These are phyloP conservation scores for Melanchra persicariae DNA, from an alignment of 2,888 invertebrate genomes.

Conservation along the genomic window DNA sequence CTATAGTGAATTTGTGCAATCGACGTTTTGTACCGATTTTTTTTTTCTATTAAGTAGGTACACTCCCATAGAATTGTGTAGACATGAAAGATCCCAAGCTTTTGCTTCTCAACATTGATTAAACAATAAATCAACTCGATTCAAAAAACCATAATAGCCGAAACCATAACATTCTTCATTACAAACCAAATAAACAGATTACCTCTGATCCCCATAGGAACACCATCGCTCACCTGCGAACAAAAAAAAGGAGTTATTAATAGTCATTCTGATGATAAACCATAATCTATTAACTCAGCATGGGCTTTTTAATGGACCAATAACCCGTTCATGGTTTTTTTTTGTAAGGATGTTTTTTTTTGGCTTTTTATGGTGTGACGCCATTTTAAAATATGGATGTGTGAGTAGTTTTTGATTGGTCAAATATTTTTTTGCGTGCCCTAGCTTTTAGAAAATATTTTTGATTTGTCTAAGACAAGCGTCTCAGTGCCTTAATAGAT, in stretches of 20 bases:
- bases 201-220: slow-evolving; percentile 58
- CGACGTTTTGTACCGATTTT: no score
- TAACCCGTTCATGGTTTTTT: slow-evolving; percentile 42
- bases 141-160: slow-evolving; percentile 9
- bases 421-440: background rate
- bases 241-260: slow-evolving; percentile 70
- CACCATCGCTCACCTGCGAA: slow-evolving; percentile 74
- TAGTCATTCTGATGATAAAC: slow-evolving; percentile 58
- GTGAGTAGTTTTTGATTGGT: background rate
- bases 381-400: background rate
- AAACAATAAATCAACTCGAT: slow-evolving; percentile 46
- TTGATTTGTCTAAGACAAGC: no score
- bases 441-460: no score
- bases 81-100: background rate
- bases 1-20: no score
- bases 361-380: slow-evolving; percentile 13
- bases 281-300: slow-evolving; percentile 61
- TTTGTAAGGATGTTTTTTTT: slow-evolving; percentile 18
- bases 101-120: slow-evolving; percentile 17
- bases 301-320: slow-evolving; percentile 60
- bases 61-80: background rate
- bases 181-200: slow-evolving; percentile 40
- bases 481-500: no score
- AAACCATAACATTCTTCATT: slow-evolving; percentile 34
- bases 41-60: no score